Conservation (phyloP, 64 coral and sea anemone genomes). For the Actinia tenebrosa region DNA sequence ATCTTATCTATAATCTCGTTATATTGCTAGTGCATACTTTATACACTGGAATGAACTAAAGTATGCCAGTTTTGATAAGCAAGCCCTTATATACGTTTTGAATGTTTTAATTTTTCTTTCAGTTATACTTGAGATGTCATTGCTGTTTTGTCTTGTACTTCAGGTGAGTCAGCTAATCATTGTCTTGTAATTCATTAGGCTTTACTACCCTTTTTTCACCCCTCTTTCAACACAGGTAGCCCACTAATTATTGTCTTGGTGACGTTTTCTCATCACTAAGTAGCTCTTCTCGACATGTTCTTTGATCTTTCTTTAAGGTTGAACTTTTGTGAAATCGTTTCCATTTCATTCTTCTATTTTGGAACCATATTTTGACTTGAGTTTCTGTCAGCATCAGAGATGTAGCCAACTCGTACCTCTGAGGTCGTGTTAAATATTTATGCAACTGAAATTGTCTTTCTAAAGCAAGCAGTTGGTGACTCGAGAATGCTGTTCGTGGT, state of each 20-base stretch:
- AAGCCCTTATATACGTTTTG: too few species aligned
- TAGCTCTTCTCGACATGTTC: not conserved
- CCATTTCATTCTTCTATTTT: slow-evolving; percentile 96
- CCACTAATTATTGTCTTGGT: not conserved
- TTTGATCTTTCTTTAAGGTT: slow-evolving; percentile 25
- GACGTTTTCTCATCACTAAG: not conserved
- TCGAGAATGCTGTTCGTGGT: slow-evolving; percentile 87
- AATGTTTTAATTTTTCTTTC: too few species aligned
- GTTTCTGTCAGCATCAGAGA: slow-evolving; percentile 86
- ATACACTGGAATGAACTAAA: too few species aligned
- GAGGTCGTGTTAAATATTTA: slow-evolving; percentile 88
- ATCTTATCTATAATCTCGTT: too few species aligned
- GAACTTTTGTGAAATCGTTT: slow-evolving; percentile 68
- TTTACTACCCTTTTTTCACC: too few species aligned
- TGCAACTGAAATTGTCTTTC: slow-evolving; percentile 86
- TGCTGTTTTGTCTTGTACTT: too few species aligned
- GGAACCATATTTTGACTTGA: slow-evolving; percentile 95
- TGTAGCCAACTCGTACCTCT: slow-evolving; percentile 85
- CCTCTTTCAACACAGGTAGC: too few species aligned
- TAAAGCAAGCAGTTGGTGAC: slow-evolving; percentile 78
- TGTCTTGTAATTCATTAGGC: too few species aligned
- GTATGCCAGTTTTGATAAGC: too few species aligned
- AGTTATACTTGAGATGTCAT: too few species aligned
- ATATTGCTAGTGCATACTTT: too few species aligned
- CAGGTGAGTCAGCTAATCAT: too few species aligned